Evolutionary conservation across 2,113 vertebrate species (phyloP).

Genomic region (Brachyistius frenatus): DNA sequence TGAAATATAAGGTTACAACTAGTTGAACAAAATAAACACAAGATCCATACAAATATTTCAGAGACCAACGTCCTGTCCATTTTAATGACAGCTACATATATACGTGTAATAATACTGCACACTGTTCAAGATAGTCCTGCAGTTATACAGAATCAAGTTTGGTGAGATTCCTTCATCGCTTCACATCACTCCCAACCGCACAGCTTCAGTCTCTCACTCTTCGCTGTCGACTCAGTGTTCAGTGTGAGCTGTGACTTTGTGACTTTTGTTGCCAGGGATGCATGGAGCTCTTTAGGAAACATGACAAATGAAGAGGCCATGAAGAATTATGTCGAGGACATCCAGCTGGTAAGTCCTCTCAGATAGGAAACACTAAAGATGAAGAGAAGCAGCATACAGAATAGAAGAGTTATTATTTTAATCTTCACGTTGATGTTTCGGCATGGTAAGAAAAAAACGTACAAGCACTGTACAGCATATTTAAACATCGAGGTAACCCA

Average conservation of each 20-base stretch:
- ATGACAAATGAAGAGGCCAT: slow-evolving; percentile 97
- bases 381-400: slow-evolving; percentile 10
- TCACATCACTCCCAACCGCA: neutral
- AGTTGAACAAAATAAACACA: too few species aligned
- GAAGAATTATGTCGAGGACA: slow-evolving; percentile 96
- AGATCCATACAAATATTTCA: too few species aligned
- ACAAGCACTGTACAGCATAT: too few species aligned
- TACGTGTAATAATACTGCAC: neutral
- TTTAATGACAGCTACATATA: too few species aligned
- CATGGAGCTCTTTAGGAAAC: slow-evolving; percentile 93
- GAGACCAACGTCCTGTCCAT: too few species aligned
- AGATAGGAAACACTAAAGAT: slow-evolving; percentile 14
- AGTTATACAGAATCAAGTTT: neutral
- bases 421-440: neutral
- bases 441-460: neutral
- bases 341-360: slow-evolving; percentile 91
- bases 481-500: too few species aligned
- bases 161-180: neutral
- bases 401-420: neutral
- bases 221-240: neutral
- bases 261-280: slow-evolving; percentile 87
- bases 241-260: slow-evolving; percentile 43
- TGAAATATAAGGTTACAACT: neutral
- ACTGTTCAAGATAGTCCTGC: neutral
- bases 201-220: slow-evolving; percentile 5